Evolutionary conservation across 2,113 vertebrate species (phyloP), one percentile per base, ranked within the genome.

Genomic region (Cricetomys ansorgei): DNA sequence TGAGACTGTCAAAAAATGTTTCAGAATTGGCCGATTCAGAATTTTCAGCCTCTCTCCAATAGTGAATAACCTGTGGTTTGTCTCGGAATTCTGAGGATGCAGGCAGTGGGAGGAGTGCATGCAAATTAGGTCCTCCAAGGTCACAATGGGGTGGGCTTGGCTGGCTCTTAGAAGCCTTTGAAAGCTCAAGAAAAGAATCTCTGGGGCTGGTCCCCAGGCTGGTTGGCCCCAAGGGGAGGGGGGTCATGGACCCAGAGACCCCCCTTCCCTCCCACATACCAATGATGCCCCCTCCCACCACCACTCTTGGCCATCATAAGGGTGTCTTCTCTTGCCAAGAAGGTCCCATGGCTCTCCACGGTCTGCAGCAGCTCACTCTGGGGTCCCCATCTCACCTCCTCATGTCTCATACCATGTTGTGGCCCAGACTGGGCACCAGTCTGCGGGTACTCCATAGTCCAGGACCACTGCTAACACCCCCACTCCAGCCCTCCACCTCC

Each of bases 121-220:
- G 94, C 75, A 97, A 96, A 97, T 97, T 70, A 64, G 69, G 55
- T 64, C 64, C 23, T 43, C 10, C 27, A 91, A 91, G 83, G 91
- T 97, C 97, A 96, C 62, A 96, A 96, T 96, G 69, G 69, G 93
- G 8, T 95, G 37, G n/a, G 45, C 43, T 81, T 67, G 27, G n/a
- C 65, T 80, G 2, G 34, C 57, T 40, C 48, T 85, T 77, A 77
- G 76, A 92, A 92, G n/a, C 80, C 12, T 48, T 19, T 17, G 29
- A 91, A 62, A 67, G 50, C 31, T 80, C 27, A 15, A 25, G 57
- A 65, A 48, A 57, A 79, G 29, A 50, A 50, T n/a, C 87, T 37
- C 79, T 69, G 85, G 27, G 65, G 67, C 88, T 86, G 59, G 76
- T 37, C 80, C 53, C 64, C 79, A 92, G 50, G 21, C 50, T 73